Base-by-base conservation (phyloP, 1,140 invertebrate genomes). In the Pemphigus obesinymphae region DNA sequence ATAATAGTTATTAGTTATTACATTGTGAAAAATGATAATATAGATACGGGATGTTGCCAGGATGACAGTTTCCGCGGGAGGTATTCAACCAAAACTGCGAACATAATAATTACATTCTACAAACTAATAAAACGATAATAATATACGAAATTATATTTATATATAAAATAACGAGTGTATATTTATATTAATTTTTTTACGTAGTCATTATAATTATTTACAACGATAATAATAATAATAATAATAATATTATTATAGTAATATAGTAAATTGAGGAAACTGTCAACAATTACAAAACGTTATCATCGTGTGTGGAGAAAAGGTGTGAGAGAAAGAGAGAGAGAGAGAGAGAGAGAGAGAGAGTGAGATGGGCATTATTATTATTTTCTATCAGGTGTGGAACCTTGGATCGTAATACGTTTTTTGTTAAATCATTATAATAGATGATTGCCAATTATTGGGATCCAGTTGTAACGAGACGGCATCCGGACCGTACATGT, bases 401-500 rank as follows among this genome's bases (percentile, higher is more conserved):
- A n/a, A 55, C 76, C 76, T 80, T 80, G 76, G 76, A 80, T 55
- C 76, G 76, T 61, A 63, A 43, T 45, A 8, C 48, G 37, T 45
- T 80, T 80, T 80, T 40, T 80, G 76, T 80, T 45, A 80, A 80
- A 80, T 80, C 76, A 80, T 61, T 80, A 80, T 61, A 63, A 61
- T 80, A 80, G 55, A 80, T 80, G 53, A 80, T 80, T 80, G 76
- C 76, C 76, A 80, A 80, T 80, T 80, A 80, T 80, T 34, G 76
- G 53, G 76, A 80, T 80, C 76, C 76, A 80, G 55, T 80, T 63
- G 76, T 80, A 80, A 80, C 76, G 55, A 80, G 76, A 80, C 55
- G 76, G 76, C 76, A 80, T 80, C 76, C 76, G 50, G 76, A 15
- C 55, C 50, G 37, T n/a, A 17, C 76, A 53, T 34, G 50, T 43